Evolutionary conservation across 2,888 invertebrate genomes (phyloP), one percentile per base, ranked within the genome.

Genomic region (Miltochrista miniata): DNA sequence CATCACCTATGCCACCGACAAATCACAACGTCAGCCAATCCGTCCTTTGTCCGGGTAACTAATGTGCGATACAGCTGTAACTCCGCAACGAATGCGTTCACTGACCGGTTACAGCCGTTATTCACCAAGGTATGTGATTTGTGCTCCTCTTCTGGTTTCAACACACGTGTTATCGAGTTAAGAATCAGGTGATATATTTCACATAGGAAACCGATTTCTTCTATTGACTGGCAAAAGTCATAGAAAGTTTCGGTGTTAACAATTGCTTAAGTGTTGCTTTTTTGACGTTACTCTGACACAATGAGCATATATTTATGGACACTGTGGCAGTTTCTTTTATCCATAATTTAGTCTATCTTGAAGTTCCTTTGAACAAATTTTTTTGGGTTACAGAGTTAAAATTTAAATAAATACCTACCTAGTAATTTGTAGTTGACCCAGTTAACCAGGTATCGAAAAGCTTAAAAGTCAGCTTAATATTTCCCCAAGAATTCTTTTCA

Each of bases 1-100:
- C 13, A 44, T 43, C 44, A 15, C 37, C 29, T 12, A 49, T 49
- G 58, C 61, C 44, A 51, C 54, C 49, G 61, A 70, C 70, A 70
- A 69, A 69, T 70, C 68, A 68, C 65, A 61, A 57, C 51, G 57
- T 56, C 56, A 57, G 56, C 40, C 65, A 63, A 68, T 70, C 50
- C 59, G 57, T 58, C 68, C 61, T 68, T 65, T 65, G 68, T 65
- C 63, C 59, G 39, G 34, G 34, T 65, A 61, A 70, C 51, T 70
- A 68, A 69, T 70, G 65, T 55, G 51, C 33, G 36, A 62, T 59
- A 56, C 59, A 49, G 54, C 56, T 58, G 63, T 68, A 68, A 63
- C 68, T 65, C 48, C 36, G 36, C 52, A 48, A 55, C 55, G 63
- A 65, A 68, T 68, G 59, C 45, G 63, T 51, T 54, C 56, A 55